These are phyloP conservation scores for Cantharis lateralis DNA, from an alignment of 2,888 invertebrate species.

Conservation along the genomic window DNA sequence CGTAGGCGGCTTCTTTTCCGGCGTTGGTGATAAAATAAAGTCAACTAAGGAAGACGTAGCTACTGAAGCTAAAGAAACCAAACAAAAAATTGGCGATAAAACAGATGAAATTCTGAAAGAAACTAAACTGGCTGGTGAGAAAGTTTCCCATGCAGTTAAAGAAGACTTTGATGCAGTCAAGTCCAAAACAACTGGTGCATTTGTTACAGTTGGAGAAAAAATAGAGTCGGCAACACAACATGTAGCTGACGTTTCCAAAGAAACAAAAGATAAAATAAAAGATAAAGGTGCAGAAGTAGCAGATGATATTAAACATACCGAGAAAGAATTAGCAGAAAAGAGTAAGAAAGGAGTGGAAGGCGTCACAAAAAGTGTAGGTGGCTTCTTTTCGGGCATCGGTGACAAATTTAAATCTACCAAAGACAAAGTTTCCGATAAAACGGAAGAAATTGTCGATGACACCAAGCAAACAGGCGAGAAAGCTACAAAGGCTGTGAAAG, in stretches of 20 bases:
- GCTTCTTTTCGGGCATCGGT: neutral
- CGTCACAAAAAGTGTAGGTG: neutral
- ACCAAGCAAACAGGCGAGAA: neutral
- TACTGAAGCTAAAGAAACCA: neutral
- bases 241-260: neutral
- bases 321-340: neutral
- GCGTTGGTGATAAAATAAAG: conserved; percentile 25
- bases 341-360: too few relatives aligned
- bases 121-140: too few relatives aligned
- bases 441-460: neutral
- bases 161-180: conserved; percentile 21
- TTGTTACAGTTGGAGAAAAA: neutral
- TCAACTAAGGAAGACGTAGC: conserved; percentile 23
- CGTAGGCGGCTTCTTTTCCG: conserved; percentile 28
- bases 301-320: neutral
- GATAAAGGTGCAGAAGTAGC: conserved; percentile 26
- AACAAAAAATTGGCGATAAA: too few relatives aligned
- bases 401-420: conserved; percentile 14
- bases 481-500: neutral
- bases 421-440: neutral
- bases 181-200: neutral
- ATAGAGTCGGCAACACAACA: conserved; percentile 21
- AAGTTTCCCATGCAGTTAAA: conserved; percentile 32
- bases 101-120: too few relatives aligned
- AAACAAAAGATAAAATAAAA: conserved; percentile 31